These are phyloP conservation scores for Pollimyrus isidori DNA, from an alignment of 2,113 vertebrate genomes.

Conservation along the genomic window DNA sequence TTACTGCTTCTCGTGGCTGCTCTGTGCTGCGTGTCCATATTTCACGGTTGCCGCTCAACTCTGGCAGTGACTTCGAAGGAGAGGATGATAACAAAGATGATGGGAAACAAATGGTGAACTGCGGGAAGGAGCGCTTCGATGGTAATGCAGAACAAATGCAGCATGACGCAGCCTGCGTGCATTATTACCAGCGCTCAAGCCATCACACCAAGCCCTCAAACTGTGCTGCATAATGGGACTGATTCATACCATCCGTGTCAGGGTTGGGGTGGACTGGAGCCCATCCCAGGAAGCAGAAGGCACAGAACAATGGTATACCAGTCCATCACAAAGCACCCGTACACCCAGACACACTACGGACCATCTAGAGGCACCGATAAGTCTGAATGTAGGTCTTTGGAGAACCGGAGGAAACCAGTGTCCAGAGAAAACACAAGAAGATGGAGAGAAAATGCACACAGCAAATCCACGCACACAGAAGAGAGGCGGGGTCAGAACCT, in stretches of 20 bases:
- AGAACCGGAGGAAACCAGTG: background rate
- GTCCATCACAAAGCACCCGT: background rate
- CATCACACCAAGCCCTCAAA: background rate
- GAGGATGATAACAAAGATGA: background rate
- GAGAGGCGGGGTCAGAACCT: background rate
- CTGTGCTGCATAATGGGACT: background rate
- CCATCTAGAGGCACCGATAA: background rate
- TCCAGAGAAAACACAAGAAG: background rate
- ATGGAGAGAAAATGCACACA: background rate
- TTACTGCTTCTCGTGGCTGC: background rate
- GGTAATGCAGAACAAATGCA: background rate
- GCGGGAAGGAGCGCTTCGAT: background rate
- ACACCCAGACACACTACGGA: background rate
- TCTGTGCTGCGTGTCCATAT: background rate
- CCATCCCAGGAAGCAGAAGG: background rate
- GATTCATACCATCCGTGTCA: background rate
- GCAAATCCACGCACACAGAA: background rate
- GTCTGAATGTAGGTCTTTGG: background rate
- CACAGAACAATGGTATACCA: background rate
- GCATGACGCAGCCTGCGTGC: background rate
- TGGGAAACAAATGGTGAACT: background rate
- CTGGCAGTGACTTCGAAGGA: background rate
- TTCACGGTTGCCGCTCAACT: background rate
- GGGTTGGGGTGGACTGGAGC: background rate
- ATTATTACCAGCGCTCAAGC: background rate